phyloP scores from a whole-genome alignment of 2,113 vertebrate genomes.

The Sphaerodactylus townsendi region DNA sequence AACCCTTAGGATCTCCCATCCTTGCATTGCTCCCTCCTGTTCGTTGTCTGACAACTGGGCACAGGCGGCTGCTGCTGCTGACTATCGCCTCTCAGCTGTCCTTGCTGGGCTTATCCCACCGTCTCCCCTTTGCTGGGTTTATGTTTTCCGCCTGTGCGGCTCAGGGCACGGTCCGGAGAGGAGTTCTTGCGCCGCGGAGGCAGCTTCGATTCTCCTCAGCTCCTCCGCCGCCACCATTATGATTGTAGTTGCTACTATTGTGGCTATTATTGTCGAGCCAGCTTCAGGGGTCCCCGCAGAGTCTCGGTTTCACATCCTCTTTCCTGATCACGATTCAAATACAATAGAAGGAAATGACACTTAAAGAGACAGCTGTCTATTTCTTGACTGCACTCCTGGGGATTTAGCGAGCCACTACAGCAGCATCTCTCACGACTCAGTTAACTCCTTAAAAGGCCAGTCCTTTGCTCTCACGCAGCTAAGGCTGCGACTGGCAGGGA shows the following conservation, averaged over 20 bases:
- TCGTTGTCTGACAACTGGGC: neutral
- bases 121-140: neutral
- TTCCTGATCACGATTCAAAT: constrained; percentile 97
- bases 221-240: neutral
- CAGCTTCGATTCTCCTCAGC: neutral
- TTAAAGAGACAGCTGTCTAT: constrained; percentile 90
- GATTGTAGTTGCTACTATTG: neutral
- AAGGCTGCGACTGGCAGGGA: neutral
- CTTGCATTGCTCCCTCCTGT: constrained; percentile 36
- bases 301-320: constrained; percentile 91
- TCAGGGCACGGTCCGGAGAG: constrained; percentile 6
- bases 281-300: constrained; percentile 72
- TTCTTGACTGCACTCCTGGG: constrained; percentile 71
- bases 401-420: constrained; percentile 64
- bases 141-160: constrained; percentile 11
- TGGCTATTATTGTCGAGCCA: constrained; percentile 24
- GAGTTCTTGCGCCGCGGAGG: neutral
- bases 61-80: constrained; percentile 26
- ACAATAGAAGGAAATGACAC: constrained; percentile 98
- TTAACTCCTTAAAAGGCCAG: constrained; percentile 73
- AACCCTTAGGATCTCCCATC: constrained; percentile 58
- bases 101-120: constrained; percentile 23
- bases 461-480: constrained; percentile 2
- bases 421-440: constrained; percentile 55
- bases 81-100: constrained; percentile 27